Percentiles rank a stretch among this genome's conserved stretches.
Evolutionary conservation across 1,140 invertebrate species (phyloP).

Genomic region (Coptotermes formosanus): DNA sequence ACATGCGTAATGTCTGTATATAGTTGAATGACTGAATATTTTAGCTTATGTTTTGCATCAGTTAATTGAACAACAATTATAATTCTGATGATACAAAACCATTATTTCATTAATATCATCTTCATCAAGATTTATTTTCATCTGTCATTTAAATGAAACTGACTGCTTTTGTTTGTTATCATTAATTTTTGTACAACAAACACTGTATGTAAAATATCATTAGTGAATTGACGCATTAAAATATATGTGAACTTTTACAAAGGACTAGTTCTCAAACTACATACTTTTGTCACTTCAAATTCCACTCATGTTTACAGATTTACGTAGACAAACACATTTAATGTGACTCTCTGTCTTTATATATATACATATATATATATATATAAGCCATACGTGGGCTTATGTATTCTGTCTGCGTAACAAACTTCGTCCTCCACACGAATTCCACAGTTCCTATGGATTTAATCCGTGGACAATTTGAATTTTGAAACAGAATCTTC

Average conservation of each 20-base stretch:
- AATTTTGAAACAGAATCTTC: no score
- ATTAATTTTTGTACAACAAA: conserved; percentile 14
- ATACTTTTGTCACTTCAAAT: not conserved
- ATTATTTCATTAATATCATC: not conserved
- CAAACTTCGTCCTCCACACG: no score
- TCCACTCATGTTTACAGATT: no score
- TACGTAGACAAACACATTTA: no score
- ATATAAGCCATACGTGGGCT: no score
- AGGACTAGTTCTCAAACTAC: not conserved
- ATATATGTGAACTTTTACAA: not conserved
- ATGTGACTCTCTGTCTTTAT: no score
- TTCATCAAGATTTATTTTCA: not conserved
- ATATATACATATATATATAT: no score
- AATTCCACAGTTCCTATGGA: no score
- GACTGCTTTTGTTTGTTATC: not conserved
- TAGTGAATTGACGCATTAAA: not conserved
- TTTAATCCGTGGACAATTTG: no score
- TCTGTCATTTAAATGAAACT: not conserved
- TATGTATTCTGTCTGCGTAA: no score
- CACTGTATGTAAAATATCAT: not conserved
- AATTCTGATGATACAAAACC: not conserved
- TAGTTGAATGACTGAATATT: not conserved
- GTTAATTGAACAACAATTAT: not conserved
- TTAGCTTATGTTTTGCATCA: not conserved
- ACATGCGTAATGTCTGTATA: not conserved